These are phyloP conservation scores for Allophyes oxyacanthae DNA, from an alignment of 2,888 invertebrate genomes.

Conservation along the genomic window DNA sequence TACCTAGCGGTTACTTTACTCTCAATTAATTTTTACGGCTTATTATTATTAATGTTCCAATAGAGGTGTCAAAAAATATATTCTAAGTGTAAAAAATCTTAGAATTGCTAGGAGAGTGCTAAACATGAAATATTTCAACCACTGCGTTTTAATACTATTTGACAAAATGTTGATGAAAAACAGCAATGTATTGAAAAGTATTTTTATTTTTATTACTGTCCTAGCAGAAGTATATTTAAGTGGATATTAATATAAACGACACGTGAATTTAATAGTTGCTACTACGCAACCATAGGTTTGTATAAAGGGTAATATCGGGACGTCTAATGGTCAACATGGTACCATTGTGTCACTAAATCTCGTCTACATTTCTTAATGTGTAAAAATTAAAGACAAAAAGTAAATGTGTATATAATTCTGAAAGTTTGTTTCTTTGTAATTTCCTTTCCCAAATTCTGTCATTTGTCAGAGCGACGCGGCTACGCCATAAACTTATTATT, in stretches of 20 bases:
- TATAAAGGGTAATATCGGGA: conserved; percentile 58
- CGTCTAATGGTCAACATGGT: conserved; percentile 44
- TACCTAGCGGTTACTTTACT: conserved; percentile 52
- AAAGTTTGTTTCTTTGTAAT: conserved; percentile 5
- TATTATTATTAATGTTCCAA: conserved; percentile 55
- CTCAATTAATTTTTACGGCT: conserved; percentile 56
- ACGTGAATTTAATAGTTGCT: conserved; percentile 56
- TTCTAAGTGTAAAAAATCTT: conserved; percentile 45
- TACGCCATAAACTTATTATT: too few relatives aligned
- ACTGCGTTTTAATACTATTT: background rate
- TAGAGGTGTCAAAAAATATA: conserved; percentile 56
- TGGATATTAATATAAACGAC: conserved; percentile 44
- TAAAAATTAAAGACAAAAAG: conserved; percentile 73
- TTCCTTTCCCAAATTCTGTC: background rate
- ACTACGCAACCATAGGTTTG: conserved; percentile 50
- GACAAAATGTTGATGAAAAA: background rate
- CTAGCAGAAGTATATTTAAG: conserved; percentile 36
- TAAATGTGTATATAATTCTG: conserved; percentile 70
- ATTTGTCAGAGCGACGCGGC: too few relatives aligned
- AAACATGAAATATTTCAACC: conserved; percentile 3
- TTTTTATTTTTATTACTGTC: conserved; percentile 20
- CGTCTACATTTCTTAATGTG: conserved; percentile 65
- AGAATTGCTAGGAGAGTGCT: conserved; percentile 29
- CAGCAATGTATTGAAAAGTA: background rate
- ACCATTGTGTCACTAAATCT: conserved; percentile 60